Conservation (phyloP, 1,140 invertebrate species). For the Drosophila nikananu region DNA sequence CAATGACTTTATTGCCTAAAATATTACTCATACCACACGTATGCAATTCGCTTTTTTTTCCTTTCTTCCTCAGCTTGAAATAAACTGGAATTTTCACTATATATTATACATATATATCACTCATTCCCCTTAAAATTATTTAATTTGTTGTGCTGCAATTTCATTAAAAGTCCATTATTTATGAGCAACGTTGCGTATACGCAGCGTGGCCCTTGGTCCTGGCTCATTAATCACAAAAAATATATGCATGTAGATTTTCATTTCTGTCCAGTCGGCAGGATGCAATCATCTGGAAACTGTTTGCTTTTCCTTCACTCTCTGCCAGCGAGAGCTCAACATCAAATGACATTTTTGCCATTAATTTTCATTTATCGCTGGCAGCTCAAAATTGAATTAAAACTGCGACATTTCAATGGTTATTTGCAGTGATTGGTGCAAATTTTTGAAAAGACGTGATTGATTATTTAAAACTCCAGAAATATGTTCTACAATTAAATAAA, state of each 20-base stretch:
- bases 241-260: slow-evolving; percentile 50
- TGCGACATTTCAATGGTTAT: slow-evolving; percentile 26
- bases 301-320: slow-evolving; percentile 32
- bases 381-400: slow-evolving; percentile 37
- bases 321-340: slow-evolving; percentile 23
- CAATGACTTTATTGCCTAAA: background rate
- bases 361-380: slow-evolving; percentile 64
- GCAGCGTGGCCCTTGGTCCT: slow-evolving; percentile 22
- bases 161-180: slow-evolving; percentile 18
- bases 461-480: too few relatives aligned
- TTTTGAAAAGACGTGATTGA: background rate
- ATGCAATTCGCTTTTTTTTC: background rate
- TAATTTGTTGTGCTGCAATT: slow-evolving; percentile 18
- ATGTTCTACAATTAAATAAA: too few relatives aligned
- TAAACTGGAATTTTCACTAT: background rate
- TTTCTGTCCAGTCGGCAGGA: slow-evolving; percentile 27
- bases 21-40: slow-evolving; percentile 10
- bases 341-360: slow-evolving; percentile 59
- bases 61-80: background rate
- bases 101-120: slow-evolving; percentile 30
- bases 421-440: slow-evolving; percentile 2
- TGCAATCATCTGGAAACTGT: slow-evolving; percentile 69
- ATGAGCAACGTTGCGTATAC: slow-evolving; percentile 29
- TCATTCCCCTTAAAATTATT: slow-evolving; percentile 36
- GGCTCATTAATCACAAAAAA: slow-evolving; percentile 69